Evolutionary conservation across 2,113 vertebrate species (phyloP), one percentile per base, ranked within the genome.

Genomic region (Equus quagga): DNA sequence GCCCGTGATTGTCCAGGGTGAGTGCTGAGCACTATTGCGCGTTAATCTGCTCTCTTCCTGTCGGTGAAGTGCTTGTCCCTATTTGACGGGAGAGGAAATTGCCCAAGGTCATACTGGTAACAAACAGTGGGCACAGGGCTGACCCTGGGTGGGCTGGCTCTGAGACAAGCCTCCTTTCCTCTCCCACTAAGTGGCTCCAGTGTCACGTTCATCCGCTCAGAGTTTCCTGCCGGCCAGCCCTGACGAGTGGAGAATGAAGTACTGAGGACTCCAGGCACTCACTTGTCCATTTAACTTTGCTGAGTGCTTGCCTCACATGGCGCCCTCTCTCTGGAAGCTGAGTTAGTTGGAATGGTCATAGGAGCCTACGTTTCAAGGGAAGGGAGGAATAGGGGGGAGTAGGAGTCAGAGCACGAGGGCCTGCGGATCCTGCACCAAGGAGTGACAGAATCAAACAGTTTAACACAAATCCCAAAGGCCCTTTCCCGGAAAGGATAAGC

Each of bases 201-300:
- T 11, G 24, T 24, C 31, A 19, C 3, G 15, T 14, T 54, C 51
- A 13, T 54, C 51, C 51, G 3, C 51, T 54, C 51, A 54, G 51
- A 54, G 51, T 54, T 54, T 54, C 3, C 51, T 54, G 51, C 51
- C 7, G 0, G 46, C 72, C n/a, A 44, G 51, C 56, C 75, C 36
- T 56, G 13, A 21, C 1, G 31, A 23, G 28, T 21, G n/a, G 62
- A 64, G 46, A 36, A 2, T 31, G 15, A 8, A 4, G 2, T 18
- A 2, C 0, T 58, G 44, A 58, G 60, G 51, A 24, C 0, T 6
- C 73, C 62, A 64, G 54, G 46, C 0, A 0, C 60, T 49, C 33
- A 4, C 54, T 21, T 8, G 10, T 23, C 46, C 26, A 3, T 33
- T 82, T 69, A 31, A 19, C 33, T 41, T 13, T 56, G 19, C 72